Base-by-base conservation (phyloP, 1,140 invertebrate species). In the Brachionus koreanus region DNA sequence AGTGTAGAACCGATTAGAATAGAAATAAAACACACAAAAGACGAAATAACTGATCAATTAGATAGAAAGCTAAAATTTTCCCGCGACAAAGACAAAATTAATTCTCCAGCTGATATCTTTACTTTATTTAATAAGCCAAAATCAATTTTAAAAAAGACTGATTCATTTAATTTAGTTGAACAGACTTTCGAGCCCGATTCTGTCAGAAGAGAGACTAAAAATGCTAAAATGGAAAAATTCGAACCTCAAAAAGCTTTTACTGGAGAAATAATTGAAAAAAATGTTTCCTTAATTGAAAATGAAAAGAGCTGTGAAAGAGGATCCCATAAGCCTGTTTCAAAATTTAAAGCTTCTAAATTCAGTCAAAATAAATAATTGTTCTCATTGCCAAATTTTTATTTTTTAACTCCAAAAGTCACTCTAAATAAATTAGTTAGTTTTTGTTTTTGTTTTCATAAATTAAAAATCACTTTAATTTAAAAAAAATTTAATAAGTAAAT, bases 321-420 rank as follows among this genome's bases (percentile, higher is more conserved):
- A 43, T 9, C 2, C 6, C 25, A 29, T n/a, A 82, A 82, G 29
- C 33, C 57, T 23, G 23, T 67, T 5, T 82, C 79, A 33, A 65
- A 69, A 46, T 82, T 82, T 57, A 82, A 82, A 69, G 79, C 79
- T 35, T 65, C 79, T 33, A 79, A 79, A 61, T 74, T 74, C 43
- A 74, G 69, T 74, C 69, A 74, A 74, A 74, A 74, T 46, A 74
- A 74, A 46, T 74, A 46, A 67, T 2, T 29, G n/a, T 12, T 65
- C 33, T 67, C 1, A 67, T 67, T 57, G 12, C 6, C 6, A 42
- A 7, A 3, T 1, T 42, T 42, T 7, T 10, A 42, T 42, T 49
- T 29, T 29, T 29, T 29, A 29, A 29, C 29, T 29, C 1, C 29
- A 29, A 2, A 3, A 29, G 1, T 3, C 29, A 29, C 29, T 29